A percentile compares a stretch with the other conserved stretches of the same genome.
phyloP scores from a whole-genome alignment of 2,888 invertebrate genomes.

The Acanthosepion lycidas region DNA sequence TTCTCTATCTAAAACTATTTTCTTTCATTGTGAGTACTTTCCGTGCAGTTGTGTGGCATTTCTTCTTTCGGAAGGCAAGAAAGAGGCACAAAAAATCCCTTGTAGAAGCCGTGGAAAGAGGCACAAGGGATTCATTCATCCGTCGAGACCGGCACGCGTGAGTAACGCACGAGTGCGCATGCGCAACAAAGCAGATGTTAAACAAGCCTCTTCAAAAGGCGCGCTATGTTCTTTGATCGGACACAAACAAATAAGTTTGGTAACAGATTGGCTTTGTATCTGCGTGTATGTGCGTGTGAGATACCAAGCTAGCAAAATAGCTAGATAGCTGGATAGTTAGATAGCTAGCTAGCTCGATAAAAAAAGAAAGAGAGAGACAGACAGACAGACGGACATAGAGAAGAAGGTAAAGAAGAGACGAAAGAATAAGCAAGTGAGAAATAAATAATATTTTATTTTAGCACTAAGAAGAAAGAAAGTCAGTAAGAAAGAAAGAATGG shows the following conservation, averaged over 20 bases:
- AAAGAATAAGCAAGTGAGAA: not conserved
- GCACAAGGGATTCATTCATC: not conserved
- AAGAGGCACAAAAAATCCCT: not conserved
- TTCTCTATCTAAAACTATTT: not conserved
- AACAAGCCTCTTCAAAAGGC: slow-evolving; percentile 18
- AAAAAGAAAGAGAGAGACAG: not conserved
- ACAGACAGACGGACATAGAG: not conserved
- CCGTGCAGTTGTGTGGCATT: not conserved
- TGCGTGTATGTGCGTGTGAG: not conserved
- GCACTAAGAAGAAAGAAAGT: too few species aligned
- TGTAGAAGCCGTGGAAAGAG: not conserved
- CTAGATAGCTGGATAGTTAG: too few species aligned
- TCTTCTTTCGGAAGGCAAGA: not conserved
- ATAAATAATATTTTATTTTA: too few species aligned
- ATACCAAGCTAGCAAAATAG: too few species aligned
- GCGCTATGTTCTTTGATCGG: slow-evolving; percentile 5
- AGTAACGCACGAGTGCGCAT: not conserved
- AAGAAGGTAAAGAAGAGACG: not conserved
- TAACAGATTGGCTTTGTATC: not conserved
- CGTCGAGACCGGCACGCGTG: slow-evolving; percentile 24
- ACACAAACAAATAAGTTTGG: slow-evolving; percentile 17
- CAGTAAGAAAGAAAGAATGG: not conserved
- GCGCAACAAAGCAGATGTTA: slow-evolving; percentile 33
- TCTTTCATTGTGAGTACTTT: not conserved
- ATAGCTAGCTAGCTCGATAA: too few species aligned